These are phyloP conservation scores for Lepus oiostolus DNA, from an alignment of 2,797 vertebrate genomes.

Conservation along the genomic window DNA sequence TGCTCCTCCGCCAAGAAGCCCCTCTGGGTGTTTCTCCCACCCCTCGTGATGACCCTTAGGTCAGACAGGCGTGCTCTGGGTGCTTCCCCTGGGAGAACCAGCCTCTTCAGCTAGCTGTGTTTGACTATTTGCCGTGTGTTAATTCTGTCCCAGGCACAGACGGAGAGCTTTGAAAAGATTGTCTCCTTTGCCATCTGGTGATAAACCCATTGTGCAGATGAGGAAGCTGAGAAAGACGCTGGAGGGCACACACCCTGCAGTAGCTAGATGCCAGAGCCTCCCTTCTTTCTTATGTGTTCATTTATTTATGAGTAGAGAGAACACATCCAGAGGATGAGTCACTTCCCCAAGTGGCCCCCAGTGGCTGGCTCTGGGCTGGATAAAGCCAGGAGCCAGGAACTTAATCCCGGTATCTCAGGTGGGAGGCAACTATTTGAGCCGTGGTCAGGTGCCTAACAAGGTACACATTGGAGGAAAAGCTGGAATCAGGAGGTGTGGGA, in stretches of 20 bases:
- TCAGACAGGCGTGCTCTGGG: neutral
- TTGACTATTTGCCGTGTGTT: neutral
- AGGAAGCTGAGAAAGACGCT: conserved; percentile 40
- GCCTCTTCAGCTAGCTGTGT: neutral
- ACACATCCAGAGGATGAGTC: no score
- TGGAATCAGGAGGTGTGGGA: no score
- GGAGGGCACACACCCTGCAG: neutral
- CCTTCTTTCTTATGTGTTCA: neutral
- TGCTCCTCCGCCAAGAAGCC: neutral
- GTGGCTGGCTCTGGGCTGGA: no score
- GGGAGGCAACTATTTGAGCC: no score
- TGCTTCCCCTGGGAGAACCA: neutral
- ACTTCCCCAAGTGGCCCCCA: no score
- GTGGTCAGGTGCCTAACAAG: no score
- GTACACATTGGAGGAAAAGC: no score
- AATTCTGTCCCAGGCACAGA: neutral
- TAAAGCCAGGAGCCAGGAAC: no score
- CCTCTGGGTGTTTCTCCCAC: neutral
- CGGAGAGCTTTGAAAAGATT: neutral
- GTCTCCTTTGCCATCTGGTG: neutral
- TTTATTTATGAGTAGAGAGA: no score
- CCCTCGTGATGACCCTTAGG: neutral
- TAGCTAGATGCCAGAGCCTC: neutral
- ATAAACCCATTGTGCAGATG: neutral
- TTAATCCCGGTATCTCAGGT: no score